Evolutionary conservation across 23 tunicate species (phyloP).

Genomic region (Oikopleura vanhoeffeni): DNA sequence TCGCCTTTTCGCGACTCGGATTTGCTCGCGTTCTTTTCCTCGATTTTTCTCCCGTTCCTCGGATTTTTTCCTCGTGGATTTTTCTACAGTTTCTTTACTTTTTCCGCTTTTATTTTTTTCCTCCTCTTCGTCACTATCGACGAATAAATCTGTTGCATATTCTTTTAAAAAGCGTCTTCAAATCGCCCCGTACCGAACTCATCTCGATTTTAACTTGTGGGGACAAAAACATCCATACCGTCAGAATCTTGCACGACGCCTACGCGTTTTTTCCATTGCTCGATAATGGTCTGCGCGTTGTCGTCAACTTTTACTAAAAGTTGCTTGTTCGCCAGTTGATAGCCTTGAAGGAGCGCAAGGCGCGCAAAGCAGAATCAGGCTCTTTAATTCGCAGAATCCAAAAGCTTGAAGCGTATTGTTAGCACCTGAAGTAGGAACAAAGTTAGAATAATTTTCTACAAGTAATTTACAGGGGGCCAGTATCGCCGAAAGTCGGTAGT

Average conservation of each 20-base stretch:
- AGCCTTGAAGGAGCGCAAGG: conserved; percentile 55
- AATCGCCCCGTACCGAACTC: not conserved
- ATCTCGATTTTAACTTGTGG: conserved; percentile 14
- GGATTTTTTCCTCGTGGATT: not conserved
- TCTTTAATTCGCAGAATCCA: conserved; percentile 92
- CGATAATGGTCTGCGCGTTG: conserved; percentile 58
- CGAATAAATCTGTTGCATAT: not conserved
- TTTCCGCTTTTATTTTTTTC: conserved; percentile 20
- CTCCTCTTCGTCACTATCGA: conserved; percentile 6
- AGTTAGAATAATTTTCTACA: too few species aligned
- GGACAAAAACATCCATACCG: conserved; percentile 18
- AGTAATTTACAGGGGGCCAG: too few species aligned
- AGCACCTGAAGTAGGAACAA: not conserved
- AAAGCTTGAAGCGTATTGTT: conserved; percentile 24
- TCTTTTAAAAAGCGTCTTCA: not conserved
- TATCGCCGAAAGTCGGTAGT: too few species aligned
- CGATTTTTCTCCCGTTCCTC: not conserved
- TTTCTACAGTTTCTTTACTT: not conserved
- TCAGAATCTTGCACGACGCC: conserved; percentile 22
- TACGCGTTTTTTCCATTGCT: conserved; percentile 72
- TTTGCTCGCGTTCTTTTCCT: too few species aligned
- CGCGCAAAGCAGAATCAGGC: conserved; percentile 77
- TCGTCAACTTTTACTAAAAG: conserved; percentile 85
- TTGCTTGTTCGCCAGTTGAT: conserved; percentile 45
- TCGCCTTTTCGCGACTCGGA: too few species aligned